These are phyloP conservation scores for Lacerta agilis DNA, from an alignment of 2,797 vertebrate genomes.

Conservation along the genomic window DNA sequence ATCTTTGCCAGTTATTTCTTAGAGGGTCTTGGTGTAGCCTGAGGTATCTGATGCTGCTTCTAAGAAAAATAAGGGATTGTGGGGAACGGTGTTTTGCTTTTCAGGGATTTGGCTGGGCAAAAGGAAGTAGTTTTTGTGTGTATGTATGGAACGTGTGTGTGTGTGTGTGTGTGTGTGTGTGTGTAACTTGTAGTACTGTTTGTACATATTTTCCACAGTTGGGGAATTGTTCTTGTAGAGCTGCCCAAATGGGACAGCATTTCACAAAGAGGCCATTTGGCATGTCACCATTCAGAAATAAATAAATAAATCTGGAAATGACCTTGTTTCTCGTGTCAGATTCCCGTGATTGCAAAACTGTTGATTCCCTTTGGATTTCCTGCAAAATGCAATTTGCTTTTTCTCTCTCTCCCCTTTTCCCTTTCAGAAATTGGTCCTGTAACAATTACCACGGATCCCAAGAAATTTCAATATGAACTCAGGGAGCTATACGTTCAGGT, in stretches of 20 bases:
- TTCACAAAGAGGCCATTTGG: not conserved
- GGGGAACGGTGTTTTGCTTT: slow-evolving; percentile 5
- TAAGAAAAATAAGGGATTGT: slow-evolving; percentile 13
- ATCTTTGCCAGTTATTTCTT: slow-evolving; percentile 10
- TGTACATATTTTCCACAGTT: not conserved
- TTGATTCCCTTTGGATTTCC: not conserved
- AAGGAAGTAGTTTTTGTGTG: not conserved
- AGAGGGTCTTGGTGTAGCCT: not conserved
- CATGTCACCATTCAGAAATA: not conserved
- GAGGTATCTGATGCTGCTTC: not conserved
- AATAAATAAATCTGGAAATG: not conserved
- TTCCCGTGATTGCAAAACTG: not conserved
- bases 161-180: not conserved
- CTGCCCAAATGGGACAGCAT: not conserved
- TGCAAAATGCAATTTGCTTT: slow-evolving; percentile 9
- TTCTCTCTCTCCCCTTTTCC: slow-evolving; percentile 43
- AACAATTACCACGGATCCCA: slow-evolving; percentile 98
- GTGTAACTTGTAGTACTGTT: not conserved
- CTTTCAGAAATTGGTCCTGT: slow-evolving; percentile 95
- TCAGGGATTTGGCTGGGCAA: slow-evolving; percentile 1
- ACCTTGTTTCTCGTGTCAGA: not conserved
- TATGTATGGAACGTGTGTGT: too few relatives aligned
- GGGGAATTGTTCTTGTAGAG: not conserved
- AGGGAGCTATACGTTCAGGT: slow-evolving; percentile 99
- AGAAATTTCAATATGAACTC: slow-evolving; percentile 97